A percentile compares a stretch with the other conserved stretches of the same genome.
Evolutionary conservation across 2,888 invertebrate genomes (phyloP).

Genomic region (Erebia aethiops): DNA sequence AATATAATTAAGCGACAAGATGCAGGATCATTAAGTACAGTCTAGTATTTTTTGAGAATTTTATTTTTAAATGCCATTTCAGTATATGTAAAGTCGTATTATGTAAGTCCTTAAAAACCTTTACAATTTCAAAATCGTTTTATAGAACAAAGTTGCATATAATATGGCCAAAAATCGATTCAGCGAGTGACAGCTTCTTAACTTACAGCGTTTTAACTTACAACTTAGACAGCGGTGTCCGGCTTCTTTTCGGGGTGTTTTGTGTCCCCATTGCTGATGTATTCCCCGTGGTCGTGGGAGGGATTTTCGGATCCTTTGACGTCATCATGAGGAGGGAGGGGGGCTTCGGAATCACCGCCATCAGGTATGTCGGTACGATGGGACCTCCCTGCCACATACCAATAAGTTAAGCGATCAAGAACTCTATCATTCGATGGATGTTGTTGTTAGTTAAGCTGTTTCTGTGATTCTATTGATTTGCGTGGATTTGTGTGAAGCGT

Average conservation of each 20-base stretch:
- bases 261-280: constrained; percentile 83
- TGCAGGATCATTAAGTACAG: neutral
- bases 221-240: constrained; percentile 76
- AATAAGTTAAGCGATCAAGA: constrained; percentile 79
- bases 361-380: constrained; percentile 85
- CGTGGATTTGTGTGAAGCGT: constrained; percentile 20
- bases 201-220: constrained; percentile 24
- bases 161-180: neutral
- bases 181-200: constrained; percentile 36
- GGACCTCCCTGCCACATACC: constrained; percentile 83
- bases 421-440: constrained; percentile 41
- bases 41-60: neutral
- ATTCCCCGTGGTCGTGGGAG: constrained; percentile 83
- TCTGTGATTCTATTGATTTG: constrained; percentile 11
- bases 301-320: constrained; percentile 83
- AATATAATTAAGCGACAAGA: neutral
- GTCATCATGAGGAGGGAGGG: constrained; percentile 83
- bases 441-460: constrained; percentile 38
- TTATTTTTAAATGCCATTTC: neutral
- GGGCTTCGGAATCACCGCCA: constrained; percentile 85
- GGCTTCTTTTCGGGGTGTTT: constrained; percentile 79
- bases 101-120: neutral
- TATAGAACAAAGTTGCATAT: neutral
- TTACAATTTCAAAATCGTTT: neutral
- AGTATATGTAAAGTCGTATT: neutral